These are phyloP conservation scores for Malacoctenus gilli DNA, from an alignment of 2,797 vertebrate genomes.

Conservation along the genomic window DNA sequence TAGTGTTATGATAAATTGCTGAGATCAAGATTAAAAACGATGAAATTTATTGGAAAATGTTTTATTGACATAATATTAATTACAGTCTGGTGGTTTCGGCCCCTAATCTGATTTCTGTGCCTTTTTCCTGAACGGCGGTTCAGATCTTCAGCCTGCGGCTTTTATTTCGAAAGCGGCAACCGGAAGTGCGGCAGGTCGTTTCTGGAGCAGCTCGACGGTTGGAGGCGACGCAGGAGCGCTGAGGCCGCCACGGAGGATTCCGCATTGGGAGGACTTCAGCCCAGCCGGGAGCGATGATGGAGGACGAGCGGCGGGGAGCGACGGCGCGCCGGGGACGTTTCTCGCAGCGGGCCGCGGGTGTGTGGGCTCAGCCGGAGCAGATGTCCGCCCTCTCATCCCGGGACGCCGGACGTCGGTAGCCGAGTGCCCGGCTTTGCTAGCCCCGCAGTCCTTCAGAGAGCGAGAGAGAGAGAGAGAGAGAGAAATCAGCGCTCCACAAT, in stretches of 20 bases:
- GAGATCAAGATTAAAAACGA: too few species aligned
- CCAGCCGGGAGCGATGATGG: conserved; percentile 9
- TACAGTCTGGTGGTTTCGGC: too few species aligned
- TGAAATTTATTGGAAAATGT: too few species aligned
- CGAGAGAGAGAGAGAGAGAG: conserved; percentile 30
- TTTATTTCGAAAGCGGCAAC: conserved; percentile 51
- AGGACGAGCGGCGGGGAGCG: background rate
- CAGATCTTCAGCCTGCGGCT: too few species aligned
- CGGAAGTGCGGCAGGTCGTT: conserved; percentile 10
- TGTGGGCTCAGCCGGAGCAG: conserved; percentile 29
- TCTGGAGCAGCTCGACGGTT: background rate
- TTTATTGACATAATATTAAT: too few species aligned
- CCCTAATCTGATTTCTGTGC: too few species aligned
- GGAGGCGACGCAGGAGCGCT: conserved; percentile 49
- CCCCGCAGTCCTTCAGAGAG: conserved; percentile 43
- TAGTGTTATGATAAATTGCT: too few species aligned
- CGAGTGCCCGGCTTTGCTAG: conserved; percentile 61
- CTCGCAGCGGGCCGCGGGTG: conserved; percentile 4
- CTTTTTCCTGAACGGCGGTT: too few species aligned
- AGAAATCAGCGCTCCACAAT: conserved; percentile 51
- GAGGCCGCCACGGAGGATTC: conserved; percentile 60
- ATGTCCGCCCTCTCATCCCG: conserved; percentile 20
- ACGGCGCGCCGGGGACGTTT: background rate
- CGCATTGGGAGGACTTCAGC: conserved; percentile 42
- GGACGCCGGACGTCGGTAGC: conserved; percentile 47